These are phyloP conservation scores for Takifugu flavidus DNA, from an alignment of 2,113 vertebrate genomes.

Conservation along the genomic window DNA sequence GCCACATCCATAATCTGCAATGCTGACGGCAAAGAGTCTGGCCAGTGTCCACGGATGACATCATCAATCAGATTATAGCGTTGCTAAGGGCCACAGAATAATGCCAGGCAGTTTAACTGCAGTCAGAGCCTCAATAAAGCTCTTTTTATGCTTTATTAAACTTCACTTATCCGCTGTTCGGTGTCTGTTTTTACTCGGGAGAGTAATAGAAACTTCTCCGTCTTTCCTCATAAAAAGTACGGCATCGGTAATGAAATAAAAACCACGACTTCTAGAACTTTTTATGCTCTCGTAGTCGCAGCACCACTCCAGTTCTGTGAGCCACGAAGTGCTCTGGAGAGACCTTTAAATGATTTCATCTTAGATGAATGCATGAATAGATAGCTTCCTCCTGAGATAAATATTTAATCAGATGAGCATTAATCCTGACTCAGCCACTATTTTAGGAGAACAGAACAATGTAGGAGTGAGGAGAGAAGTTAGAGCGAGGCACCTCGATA, in stretches of 20 bases:
- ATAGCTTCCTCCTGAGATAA: conserved; percentile 57
- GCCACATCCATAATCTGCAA: conserved; percentile 19
- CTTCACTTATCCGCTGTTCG: conserved; percentile 27
- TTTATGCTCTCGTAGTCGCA: conserved; percentile 6
- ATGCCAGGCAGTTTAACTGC: conserved; percentile 32
- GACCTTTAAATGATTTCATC: conserved; percentile 43
- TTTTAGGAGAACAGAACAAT: conserved; percentile 49
- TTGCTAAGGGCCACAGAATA: conserved; percentile 28
- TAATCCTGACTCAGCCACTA: conserved; percentile 63
- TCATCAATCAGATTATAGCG: conserved; percentile 40
- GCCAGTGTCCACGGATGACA: conserved; percentile 40
- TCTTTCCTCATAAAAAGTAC: conserved; percentile 8
- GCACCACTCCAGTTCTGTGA: conserved; percentile 6
- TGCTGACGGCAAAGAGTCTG: conserved; percentile 31
- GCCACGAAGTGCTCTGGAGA: conserved; percentile 5
- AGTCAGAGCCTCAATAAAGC: conserved; percentile 41
- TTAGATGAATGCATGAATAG: conserved; percentile 27
- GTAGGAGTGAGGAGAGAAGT: conserved; percentile 11
- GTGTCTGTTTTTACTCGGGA: conserved; percentile 43
- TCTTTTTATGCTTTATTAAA: conserved; percentile 49
- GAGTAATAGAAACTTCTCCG: conserved; percentile 4
- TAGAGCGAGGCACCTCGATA: neutral
- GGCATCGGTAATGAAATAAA: conserved; percentile 15
- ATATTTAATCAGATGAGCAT: conserved; percentile 69
- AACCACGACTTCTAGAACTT: neutral